Evolutionary conservation across 2,113 vertebrate species (phyloP), one percentile per base, ranked within the genome.

Genomic region (Saimiri boliviensis): DNA sequence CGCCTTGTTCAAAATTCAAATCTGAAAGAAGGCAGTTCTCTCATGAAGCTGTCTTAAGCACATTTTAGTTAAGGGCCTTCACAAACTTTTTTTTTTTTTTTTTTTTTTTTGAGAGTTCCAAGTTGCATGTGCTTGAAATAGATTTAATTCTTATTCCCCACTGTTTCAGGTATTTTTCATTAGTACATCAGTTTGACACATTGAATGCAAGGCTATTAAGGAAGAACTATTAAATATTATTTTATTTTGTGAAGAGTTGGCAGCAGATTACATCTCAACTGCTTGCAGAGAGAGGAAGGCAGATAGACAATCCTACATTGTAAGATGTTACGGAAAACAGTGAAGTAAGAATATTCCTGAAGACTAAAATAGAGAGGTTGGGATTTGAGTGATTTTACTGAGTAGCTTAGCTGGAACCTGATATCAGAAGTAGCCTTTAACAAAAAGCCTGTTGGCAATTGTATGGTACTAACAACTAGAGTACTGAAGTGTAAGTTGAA

Each of bases 401-500:
- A 87, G 89, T 96, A 97, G 82, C 86, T 97, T 79, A 94, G 96
- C 98, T 90, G 87, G 70, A 47, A 89, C 97, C 96, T 98, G 98
- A 98, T 98, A 98, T 98, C 98, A 98, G 98, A 98, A 98, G 96
- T 98, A 98, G 98, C 98, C 98, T 98, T 98, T 98, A 98, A 98
- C 97, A 96, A 86, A 97, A 98, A 97, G 91, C 98, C 97, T 98
- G 68, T 4, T 96, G 94, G 97, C 95, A 81, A 68, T 94, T 95
- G 89, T 96, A 85, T 25, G 94, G 97, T 97, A 98, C 77, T 94
- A 63, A 97, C 97, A 11, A 54, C 77, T 96, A 74, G 92, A 97
- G 96, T 96, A 30, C 68, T 60, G 97, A 94, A 96, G 98, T 97
- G 86, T 85, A 45, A 76, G 27, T 21, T 90, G 96, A 98, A 94